Evolutionary conservation across 2,113 vertebrate genomes (phyloP), one percentile per base, ranked within the genome.

Genomic region (Geococcyx californianus): DNA sequence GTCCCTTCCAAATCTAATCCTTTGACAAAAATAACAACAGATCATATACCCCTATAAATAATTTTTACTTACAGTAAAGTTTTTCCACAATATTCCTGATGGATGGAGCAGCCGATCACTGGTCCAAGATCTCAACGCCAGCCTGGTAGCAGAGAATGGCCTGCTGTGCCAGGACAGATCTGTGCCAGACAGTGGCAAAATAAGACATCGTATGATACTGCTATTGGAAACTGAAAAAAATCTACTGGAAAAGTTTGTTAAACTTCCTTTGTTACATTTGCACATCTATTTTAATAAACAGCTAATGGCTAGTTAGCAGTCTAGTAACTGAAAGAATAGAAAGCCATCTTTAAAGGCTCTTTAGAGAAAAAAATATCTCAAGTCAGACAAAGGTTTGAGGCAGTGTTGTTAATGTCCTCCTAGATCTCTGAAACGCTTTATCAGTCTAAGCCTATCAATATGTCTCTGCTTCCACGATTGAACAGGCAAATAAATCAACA

Each of bases 401-500:
- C 76, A 40, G 17, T 67, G 56, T 38, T 77, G 40, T 68, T 89
- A 91, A 77, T 73, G 42, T 63, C 51, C 59, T 81, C 85, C 82
- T 51, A 80, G 55, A 89, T 74, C 52, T 93, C 67, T 81, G 64
- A 86, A 95, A 94, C 38, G 28, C 24, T 94, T 85, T 67, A 87
- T 93, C 95, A 94, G 49, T 34, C 74, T 92, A 92, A 87, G 40
- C 26, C 86, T 95, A 95, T 84, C 84, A 81, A 56, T 79, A 52
- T 84, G 60, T 84, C 70, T 85, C 54, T 95, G 84, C 77, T 92
- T 92, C 75, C 52, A 72, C 77, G 59, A 87, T 92, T 94, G 79
- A 92, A 89, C 74, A 89, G 80, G 82, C 54, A 94, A 95, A 95
- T 94, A 94, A 86, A 95, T 96, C 91, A 89, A 56, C 90, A 64